Evolutionary conservation across 1,140 invertebrate genomes (phyloP).

Genomic region (Drosophila truncata): DNA sequence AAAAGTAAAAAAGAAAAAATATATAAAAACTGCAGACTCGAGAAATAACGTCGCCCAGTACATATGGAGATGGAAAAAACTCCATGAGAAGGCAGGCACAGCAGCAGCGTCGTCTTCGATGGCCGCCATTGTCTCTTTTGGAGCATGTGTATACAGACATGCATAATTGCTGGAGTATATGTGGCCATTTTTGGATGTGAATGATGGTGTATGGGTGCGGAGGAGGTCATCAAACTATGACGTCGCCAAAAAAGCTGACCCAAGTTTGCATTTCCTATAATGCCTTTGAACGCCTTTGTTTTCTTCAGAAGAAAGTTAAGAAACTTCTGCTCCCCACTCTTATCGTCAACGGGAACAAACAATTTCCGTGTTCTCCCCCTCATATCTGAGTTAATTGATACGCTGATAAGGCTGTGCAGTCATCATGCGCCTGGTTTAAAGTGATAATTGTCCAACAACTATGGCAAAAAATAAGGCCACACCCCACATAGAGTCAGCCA

Average conservation of each 20-base stretch:
- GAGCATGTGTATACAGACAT: conserved; percentile 40
- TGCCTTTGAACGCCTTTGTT: not conserved
- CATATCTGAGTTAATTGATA: conserved; percentile 73
- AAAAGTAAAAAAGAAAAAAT: conserved; percentile 20
- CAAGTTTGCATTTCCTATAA: conserved; percentile 32
- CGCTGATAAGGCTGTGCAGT: conserved; percentile 51
- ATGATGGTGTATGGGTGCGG: conserved; percentile 1
- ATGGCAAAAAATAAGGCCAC: conserved; percentile 12
- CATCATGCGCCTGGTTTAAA: conserved; percentile 29
- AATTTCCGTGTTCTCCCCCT: conserved; percentile 43
- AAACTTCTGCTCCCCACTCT: conserved; percentile 10
- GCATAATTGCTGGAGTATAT: conserved; percentile 35
- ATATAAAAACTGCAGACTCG: conserved; percentile 59
- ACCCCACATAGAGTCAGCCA: not conserved
- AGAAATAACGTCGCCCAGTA: conserved; percentile 50
- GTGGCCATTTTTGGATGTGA: conserved; percentile 21
- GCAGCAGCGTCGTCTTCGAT: conserved; percentile 47
- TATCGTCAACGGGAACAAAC: conserved; percentile 28
- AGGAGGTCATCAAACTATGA: conserved; percentile 79
- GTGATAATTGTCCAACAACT: conserved; percentile 5
- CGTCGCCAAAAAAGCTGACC: conserved; percentile 51
- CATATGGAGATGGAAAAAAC: conserved; percentile 46
- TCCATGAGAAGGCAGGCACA: conserved; percentile 38
- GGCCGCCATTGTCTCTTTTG: conserved; percentile 50
- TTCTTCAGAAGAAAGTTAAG: conserved; percentile 5